Conservation (phyloP, 2,797 vertebrate genomes). For the Synanceia verrucosa region DNA sequence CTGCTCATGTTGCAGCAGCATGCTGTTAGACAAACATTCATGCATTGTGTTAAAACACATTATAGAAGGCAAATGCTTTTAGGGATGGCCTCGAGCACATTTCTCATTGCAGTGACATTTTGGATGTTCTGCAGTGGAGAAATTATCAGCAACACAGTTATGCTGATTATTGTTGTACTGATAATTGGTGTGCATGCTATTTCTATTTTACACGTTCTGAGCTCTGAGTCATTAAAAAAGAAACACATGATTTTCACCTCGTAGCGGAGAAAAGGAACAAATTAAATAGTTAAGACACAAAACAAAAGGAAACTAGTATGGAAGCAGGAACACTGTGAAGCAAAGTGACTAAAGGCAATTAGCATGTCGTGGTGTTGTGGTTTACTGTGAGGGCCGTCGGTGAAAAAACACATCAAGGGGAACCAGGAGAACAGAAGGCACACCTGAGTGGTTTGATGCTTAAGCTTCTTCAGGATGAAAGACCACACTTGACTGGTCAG, state of each 20-base stretch:
- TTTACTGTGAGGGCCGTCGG: conserved; percentile 30
- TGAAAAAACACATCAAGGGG: conserved; percentile 42
- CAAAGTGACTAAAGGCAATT: conserved; percentile 29
- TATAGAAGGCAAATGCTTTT: conserved; percentile 10
- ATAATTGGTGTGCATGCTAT: background rate
- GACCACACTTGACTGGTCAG: conserved; percentile 56
- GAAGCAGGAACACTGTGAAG: background rate
- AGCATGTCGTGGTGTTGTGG: conserved; percentile 13
- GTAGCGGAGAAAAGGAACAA: background rate
- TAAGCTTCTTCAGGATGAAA: conserved; percentile 54
- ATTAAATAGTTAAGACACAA: background rate
- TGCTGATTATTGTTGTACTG: background rate
- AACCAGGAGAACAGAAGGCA: conserved; percentile 25
- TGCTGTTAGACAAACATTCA: background rate
- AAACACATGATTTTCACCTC: background rate
- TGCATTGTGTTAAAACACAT: background rate
- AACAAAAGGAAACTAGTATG: background rate
- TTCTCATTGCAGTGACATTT: background rate
- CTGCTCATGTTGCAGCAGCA: conserved; percentile 14
- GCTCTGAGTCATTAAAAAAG: background rate
- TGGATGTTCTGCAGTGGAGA: background rate
- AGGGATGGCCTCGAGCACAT: background rate
- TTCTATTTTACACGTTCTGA: background rate
- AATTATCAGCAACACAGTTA: background rate
- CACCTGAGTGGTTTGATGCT: conserved; percentile 39